Evolutionary conservation across 1,140 invertebrate genomes (phyloP).

Genomic region (Drosophila kohkoa): DNA sequence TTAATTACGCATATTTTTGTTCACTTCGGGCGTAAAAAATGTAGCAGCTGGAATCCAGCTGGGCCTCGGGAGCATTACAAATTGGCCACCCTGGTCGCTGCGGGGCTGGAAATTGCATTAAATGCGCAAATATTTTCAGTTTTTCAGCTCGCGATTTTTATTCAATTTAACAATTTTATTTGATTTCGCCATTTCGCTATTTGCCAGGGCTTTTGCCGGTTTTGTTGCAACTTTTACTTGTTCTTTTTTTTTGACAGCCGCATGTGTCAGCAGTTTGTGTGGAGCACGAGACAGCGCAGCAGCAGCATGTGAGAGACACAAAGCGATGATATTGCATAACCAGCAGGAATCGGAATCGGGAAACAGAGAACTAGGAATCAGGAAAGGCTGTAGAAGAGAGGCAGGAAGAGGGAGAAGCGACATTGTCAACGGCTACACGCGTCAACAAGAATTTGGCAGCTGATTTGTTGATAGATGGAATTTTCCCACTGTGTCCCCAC

Average conservation of each 20-base stretch:
- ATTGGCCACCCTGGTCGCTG: slow-evolving; percentile 48
- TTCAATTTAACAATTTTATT: slow-evolving; percentile 83
- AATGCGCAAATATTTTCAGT: slow-evolving; percentile 72
- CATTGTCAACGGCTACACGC: slow-evolving; percentile 78
- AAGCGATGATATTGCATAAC: slow-evolving; percentile 48
- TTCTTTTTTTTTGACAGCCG: slow-evolving; percentile 23
- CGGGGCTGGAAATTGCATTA: slow-evolving; percentile 70
- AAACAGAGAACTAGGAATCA: background rate
- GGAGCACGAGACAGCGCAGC: background rate
- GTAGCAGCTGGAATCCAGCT: slow-evolving; percentile 27
- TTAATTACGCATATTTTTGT: slow-evolving; percentile 66
- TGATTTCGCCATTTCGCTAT: slow-evolving; percentile 59
- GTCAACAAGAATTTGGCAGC: slow-evolving; percentile 79
- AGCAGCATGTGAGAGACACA: slow-evolving; percentile 4
- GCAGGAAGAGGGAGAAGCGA: slow-evolving; percentile 19
- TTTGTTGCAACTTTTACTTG: slow-evolving; percentile 36
- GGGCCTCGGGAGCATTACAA: slow-evolving; percentile 44
- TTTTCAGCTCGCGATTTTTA: slow-evolving; percentile 77
- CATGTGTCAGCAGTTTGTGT: slow-evolving; percentile 62
- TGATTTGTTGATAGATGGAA: slow-evolving; percentile 81
- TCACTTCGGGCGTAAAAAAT: background rate
- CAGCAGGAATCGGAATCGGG: slow-evolving; percentile 36
- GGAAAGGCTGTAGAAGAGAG: slow-evolving; percentile 5
- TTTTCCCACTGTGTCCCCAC: slow-evolving; percentile 42
- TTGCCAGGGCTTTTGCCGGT: slow-evolving; percentile 25